These are phyloP conservation scores for Delphinapterus leucas DNA, from an alignment of 2,113 vertebrate species.

Conservation along the genomic window DNA sequence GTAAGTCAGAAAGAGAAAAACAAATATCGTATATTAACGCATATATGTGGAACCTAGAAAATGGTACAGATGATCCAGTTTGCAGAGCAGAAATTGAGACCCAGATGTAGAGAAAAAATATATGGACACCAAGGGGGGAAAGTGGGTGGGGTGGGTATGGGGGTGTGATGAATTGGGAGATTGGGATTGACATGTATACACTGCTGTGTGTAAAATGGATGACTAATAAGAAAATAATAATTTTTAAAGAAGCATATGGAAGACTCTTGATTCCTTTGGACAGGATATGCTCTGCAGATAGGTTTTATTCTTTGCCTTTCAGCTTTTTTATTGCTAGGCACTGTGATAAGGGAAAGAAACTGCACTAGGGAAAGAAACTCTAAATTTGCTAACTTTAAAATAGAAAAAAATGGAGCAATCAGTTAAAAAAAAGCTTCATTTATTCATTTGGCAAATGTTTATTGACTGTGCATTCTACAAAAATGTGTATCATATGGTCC, in stretches of 20 bases:
- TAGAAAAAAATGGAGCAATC: neutral
- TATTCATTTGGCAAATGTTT: neutral
- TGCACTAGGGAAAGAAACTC: neutral
- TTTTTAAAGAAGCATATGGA: neutral
- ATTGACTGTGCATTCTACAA: neutral
- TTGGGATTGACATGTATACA: too few species aligned
- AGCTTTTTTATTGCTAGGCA: neutral
- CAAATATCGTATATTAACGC: too few species aligned
- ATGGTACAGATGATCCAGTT: too few species aligned
- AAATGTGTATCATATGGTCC: neutral
- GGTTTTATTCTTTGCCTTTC: slow-evolving; percentile 1
- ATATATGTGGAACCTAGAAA: too few species aligned
- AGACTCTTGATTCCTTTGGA: neutral
- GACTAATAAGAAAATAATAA: too few species aligned
- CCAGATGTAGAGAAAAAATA: too few species aligned
- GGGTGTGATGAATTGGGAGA: too few species aligned
- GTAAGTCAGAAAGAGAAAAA: too few species aligned
- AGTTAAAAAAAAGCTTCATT: neutral
- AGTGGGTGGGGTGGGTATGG: too few species aligned
- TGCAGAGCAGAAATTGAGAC: too few species aligned
- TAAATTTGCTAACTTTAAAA: neutral
- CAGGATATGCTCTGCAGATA: neutral
- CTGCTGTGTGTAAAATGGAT: too few species aligned
- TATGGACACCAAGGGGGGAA: too few species aligned
- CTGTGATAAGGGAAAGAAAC: neutral